Evolutionary conservation across 2,888 invertebrate species (phyloP).

Genomic region (Notocelia uddmanniana): DNA sequence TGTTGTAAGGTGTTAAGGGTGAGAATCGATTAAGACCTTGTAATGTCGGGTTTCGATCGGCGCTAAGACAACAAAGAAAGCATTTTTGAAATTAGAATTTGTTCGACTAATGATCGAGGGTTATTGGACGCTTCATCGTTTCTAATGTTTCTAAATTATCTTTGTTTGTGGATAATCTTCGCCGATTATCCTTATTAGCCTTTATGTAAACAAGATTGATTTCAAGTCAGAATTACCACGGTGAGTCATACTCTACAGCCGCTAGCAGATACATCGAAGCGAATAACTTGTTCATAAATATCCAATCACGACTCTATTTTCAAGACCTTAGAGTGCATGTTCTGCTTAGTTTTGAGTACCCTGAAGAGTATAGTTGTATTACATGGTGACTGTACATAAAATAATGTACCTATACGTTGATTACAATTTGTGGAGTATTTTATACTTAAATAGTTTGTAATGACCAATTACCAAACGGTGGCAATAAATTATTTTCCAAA

Average conservation of each 20-base stretch:
- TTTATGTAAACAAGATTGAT: constrained; percentile 29
- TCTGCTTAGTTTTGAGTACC: too few species aligned
- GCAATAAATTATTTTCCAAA: too few species aligned
- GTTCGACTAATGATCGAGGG: constrained; percentile 18
- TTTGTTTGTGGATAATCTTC: constrained; percentile 29
- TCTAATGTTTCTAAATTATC: background rate
- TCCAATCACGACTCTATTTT: too few species aligned
- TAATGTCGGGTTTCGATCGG: constrained; percentile 44
- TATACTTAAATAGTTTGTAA: too few species aligned
- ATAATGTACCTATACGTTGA: too few species aligned
- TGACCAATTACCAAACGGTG: too few species aligned
- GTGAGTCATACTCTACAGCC: constrained; percentile 24
- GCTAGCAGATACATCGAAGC: background rate
- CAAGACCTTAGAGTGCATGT: too few species aligned
- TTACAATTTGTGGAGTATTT: too few species aligned
- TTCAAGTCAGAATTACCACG: background rate
- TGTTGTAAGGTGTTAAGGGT: constrained; percentile 56
- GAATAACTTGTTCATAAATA: too few species aligned
- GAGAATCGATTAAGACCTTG: constrained; percentile 48
- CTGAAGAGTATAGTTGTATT: too few species aligned
- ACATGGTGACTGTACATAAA: too few species aligned
- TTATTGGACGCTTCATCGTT: background rate
- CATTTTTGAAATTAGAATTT: constrained; percentile 42
- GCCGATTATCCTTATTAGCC: constrained; percentile 23
- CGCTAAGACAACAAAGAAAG: constrained; percentile 47